Conservation (phyloP, 2,113 vertebrate genomes). For the Loxodonta africana region DNA sequence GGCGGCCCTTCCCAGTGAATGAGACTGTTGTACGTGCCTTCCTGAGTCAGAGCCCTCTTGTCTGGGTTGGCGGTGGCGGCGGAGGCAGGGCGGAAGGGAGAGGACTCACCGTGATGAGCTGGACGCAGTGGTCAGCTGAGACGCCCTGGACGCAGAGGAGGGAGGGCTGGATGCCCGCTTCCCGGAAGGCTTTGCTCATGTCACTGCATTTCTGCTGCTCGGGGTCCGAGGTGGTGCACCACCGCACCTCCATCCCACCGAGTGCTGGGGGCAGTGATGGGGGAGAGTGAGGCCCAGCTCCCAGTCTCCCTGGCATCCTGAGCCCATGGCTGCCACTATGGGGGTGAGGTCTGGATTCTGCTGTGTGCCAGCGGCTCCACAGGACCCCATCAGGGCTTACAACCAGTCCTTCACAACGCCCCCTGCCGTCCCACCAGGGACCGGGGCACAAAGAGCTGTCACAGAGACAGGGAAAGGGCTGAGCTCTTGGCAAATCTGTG, state of each 20-base stretch:
- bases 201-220: constrained; percentile 93
- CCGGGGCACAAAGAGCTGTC: background rate
- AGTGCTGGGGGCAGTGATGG: constrained; percentile 82
- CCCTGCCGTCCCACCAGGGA: background rate
- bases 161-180: constrained; percentile 88
- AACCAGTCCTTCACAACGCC: background rate
- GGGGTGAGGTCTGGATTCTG: background rate
- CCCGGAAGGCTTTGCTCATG: constrained; percentile 92
- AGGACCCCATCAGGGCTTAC: background rate
- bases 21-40: constrained; percentile 47
- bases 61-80: background rate
- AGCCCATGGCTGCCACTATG: accelerated
- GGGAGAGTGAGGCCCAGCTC: background rate
- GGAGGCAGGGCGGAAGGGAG: background rate
- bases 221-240: constrained; percentile 92
- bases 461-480: background rate
- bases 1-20: constrained; percentile 44
- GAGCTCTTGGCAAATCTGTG: background rate
- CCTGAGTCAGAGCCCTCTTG: constrained; percentile 69
- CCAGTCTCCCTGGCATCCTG: too few species aligned
- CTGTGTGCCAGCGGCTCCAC: background rate
- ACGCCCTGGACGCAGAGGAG: constrained; percentile 88
- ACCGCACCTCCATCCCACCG: constrained; percentile 88
- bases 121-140: constrained; percentile 87
- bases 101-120: constrained; percentile 92